Base-by-base conservation (phyloP, 2,113 vertebrate species). In the Dunckerocampus dactyliophorus region DNA sequence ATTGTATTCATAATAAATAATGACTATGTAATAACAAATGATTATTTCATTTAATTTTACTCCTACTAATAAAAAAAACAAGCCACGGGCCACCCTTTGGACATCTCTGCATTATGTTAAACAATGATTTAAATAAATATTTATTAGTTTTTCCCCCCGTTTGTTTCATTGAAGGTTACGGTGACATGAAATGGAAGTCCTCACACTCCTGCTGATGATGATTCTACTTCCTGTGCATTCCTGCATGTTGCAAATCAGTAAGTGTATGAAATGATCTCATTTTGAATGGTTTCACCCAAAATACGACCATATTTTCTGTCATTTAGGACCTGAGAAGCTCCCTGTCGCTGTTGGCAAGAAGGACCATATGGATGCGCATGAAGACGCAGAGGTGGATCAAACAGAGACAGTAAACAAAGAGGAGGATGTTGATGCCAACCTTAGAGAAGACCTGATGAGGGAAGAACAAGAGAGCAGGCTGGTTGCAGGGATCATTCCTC, bases 181-280 rank as follows among this genome's bases (percentile, higher is more conserved):
- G n/a, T n/a, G n/a, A n/a, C n/a, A n/a, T 37, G 74, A 75, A 67
- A 91, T 91, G 88, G 59, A 84, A 58, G 12, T 52, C 6, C 13
- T 79, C 16, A 20, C 57, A 4, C 20, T 87, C 39, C 45, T 88
- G 63, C 60, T 89, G 8, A 20, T 83, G 47, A 17, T 82, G 51
- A 42, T 77, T 42, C 46, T 63, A 28, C 57, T 72, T 50, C 51
- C 72, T 49, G 74, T 62, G 64, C 64, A 78, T 62, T 73, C 83
- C 21, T 49, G 71, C 0, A 46, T 71, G 1, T 47, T 80, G 28
- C 77, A 82, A 52, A 48, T 83, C 42, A 71, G 89, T 89, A 77
- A 88, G 89, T 89, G 21, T 0, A 19, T 28, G 16, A 12, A 52
- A 17, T 16, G 19, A 12, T 1, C 52, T 12, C 14, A 53, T 28